Conservation (phyloP, 92 coral and sea anemone species). For the Micromussa lordhowensis region DNA sequence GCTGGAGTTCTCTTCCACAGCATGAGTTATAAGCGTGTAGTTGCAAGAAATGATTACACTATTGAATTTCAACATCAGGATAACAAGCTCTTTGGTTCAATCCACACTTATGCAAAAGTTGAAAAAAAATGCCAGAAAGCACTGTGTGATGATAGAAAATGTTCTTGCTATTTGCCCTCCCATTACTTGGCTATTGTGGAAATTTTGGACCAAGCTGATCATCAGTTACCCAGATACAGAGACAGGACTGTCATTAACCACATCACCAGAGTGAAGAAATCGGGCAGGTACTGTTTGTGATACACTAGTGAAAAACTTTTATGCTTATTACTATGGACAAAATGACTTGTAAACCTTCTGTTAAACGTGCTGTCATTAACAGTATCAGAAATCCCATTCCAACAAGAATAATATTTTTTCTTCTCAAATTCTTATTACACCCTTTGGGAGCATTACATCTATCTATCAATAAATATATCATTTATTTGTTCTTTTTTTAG, state of each 20-base stretch:
- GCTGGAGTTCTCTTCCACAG: conserved; percentile 38
- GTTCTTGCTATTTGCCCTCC: conserved; percentile 28
- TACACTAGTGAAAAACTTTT: too few relatives aligned
- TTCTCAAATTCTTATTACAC: too few relatives aligned
- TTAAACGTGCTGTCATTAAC: background rate
- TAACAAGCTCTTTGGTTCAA: conserved; percentile 22
- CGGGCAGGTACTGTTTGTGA: background rate
- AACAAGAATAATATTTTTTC: too few relatives aligned
- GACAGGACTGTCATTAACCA: conserved; percentile 21
- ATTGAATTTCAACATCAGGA: conserved; percentile 18
- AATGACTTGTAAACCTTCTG: too few relatives aligned
- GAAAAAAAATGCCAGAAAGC: conserved; percentile 42
- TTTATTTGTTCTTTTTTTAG: conserved; percentile 29
- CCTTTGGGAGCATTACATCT: too few relatives aligned
- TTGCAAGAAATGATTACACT: conserved; percentile 46
- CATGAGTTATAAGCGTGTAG: conserved; percentile 21
- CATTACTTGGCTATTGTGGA: conserved; percentile 25
- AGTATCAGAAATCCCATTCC: too few relatives aligned
- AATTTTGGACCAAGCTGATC: conserved; percentile 18
- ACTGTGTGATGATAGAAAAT: conserved; percentile 14
- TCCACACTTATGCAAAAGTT: conserved; percentile 36
- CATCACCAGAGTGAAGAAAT: conserved; percentile 29
- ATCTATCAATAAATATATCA: too few relatives aligned
- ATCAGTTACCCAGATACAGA: conserved; percentile 41
- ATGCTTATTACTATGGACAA: too few relatives aligned